A percentile compares a stretch with the other conserved stretches of the same genome.
phyloP scores from a whole-genome alignment of 2,888 invertebrate genomes.

The Incurvaria masculella region DNA sequence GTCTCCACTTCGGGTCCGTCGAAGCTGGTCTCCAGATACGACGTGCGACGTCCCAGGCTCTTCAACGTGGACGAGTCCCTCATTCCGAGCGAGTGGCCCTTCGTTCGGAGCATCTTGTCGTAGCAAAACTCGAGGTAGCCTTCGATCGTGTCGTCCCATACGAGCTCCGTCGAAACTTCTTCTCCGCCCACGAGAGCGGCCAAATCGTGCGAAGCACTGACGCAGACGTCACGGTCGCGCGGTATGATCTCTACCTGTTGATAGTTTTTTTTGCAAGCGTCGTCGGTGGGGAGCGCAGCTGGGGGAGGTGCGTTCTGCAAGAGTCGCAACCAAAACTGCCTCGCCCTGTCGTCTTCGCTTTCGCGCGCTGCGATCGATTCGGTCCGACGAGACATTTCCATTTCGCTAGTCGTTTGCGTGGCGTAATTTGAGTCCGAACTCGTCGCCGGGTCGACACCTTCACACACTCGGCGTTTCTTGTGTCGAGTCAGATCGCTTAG shows the following conservation, averaged over 20 bases:
- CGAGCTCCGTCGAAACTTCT: background rate
- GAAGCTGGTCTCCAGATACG: background rate
- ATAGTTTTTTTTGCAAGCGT: too few relatives aligned
- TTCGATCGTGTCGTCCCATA: background rate
- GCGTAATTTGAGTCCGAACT: background rate
- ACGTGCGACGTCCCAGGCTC: background rate
- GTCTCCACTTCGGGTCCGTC: background rate
- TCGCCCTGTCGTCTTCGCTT: background rate
- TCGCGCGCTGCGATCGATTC: background rate
- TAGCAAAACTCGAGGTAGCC: background rate
- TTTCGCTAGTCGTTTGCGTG: background rate
- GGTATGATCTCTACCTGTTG: background rate
- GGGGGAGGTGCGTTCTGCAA: slow-evolving; percentile 13
- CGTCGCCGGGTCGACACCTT: too few relatives aligned
- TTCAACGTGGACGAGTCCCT: background rate
- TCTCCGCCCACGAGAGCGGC: background rate
- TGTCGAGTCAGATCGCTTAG: too few relatives aligned
- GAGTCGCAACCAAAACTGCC: slow-evolving; percentile 9
- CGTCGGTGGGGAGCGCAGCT: slow-evolving; percentile 2
- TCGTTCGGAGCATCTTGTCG: background rate
- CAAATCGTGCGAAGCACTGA: background rate
- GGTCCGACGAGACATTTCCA: background rate
- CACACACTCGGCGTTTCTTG: too few relatives aligned
- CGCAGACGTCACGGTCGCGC: background rate
- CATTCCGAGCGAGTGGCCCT: background rate